Evolutionary conservation across 1,140 invertebrate species (phyloP).

Genomic region (Brachionus plicatilis): DNA sequence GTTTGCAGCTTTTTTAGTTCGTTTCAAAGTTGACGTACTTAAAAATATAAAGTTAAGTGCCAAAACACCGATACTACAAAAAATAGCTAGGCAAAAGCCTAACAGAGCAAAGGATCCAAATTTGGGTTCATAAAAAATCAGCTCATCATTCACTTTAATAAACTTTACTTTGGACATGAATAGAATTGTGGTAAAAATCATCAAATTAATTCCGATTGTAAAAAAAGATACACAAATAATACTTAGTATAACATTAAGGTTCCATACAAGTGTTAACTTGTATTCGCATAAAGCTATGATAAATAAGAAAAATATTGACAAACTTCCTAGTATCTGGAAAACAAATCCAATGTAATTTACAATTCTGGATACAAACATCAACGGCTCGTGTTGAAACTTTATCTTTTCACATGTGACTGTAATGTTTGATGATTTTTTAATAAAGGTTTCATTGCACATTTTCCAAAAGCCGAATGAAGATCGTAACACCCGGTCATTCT

Average conservation of each 20-base stretch:
- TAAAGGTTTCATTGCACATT: neutral
- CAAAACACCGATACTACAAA: neutral
- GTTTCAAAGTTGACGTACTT: neutral
- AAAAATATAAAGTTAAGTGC: neutral
- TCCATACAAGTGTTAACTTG: neutral
- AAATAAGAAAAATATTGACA: neutral
- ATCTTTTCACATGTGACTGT: neutral
- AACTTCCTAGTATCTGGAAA: conserved; percentile 2
- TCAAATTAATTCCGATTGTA: neutral
- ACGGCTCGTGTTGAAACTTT: neutral
- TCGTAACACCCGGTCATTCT: neutral
- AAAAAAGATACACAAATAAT: neutral
- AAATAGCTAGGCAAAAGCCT: neutral
- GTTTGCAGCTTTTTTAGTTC: neutral
- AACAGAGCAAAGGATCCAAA: neutral
- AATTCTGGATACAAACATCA: neutral
- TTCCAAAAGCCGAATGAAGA: conserved; percentile 26
- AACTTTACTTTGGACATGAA: neutral
- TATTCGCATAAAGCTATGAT: neutral
- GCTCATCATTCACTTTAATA: neutral
- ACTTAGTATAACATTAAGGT: neutral
- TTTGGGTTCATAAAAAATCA: neutral
- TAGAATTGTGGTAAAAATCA: neutral
- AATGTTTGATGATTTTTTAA: neutral
- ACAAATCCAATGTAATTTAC: neutral